These are phyloP conservation scores for Crypturellus undulatus DNA, from an alignment of 2,113 vertebrate species.

Conservation along the genomic window DNA sequence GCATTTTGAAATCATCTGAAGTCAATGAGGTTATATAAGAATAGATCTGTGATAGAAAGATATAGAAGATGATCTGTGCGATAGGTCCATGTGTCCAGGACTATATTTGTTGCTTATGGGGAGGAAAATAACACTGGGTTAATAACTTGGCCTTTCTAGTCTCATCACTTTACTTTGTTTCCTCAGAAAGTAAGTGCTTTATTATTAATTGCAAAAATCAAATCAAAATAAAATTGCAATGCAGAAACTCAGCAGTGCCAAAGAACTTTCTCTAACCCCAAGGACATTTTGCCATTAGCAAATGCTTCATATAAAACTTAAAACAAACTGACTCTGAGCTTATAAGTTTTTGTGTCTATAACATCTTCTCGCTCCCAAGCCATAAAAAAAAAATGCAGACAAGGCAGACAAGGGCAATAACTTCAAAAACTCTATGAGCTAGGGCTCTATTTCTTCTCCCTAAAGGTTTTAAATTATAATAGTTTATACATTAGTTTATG, in stretches of 20 bases:
- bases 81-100: not conserved
- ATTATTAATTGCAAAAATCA: slow-evolving; percentile 50
- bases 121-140: slow-evolving; percentile 4
- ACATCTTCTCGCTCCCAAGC: not conserved
- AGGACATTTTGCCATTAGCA: slow-evolving; percentile 54
- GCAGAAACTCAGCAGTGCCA: slow-evolving; percentile 12
- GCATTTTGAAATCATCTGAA: slow-evolving; percentile 3
- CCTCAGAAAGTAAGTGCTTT: slow-evolving; percentile 21
- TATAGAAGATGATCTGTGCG: not conserved
- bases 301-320: slow-evolving; percentile 26
- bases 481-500: not conserved
- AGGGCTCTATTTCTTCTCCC: not conserved
- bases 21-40: not conserved
- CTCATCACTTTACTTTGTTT: slow-evolving; percentile 1
- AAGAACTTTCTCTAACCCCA: slow-evolving; percentile 14
- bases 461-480: not conserved
- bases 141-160: slow-evolving; percentile 19
- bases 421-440: not conserved
- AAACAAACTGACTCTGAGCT: slow-evolving; percentile 39
- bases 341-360: not conserved
- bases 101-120: not conserved
- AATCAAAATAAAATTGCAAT: slow-evolving; percentile 29
- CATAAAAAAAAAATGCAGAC: not conserved
- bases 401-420: not conserved
- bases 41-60: not conserved